Percentiles rank a stretch among this genome's conserved stretches.
These are phyloP conservation scores for Ophion obscuratus DNA, from an alignment of 2,888 invertebrate species.

Conservation along the genomic window DNA sequence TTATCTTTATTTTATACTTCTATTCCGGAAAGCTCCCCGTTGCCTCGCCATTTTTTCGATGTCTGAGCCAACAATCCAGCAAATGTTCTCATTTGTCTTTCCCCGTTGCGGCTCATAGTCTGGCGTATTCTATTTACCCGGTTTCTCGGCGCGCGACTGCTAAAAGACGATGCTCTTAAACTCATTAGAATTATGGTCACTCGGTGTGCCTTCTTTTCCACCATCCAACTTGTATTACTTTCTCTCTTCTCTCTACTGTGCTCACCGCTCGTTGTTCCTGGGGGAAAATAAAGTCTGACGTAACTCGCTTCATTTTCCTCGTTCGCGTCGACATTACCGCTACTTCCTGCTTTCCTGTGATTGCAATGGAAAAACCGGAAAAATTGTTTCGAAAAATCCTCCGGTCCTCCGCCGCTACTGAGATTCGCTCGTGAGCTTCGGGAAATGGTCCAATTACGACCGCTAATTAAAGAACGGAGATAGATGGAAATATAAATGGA, in stretches of 20 bases:
- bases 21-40: constrained; percentile 33
- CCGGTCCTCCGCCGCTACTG: constrained; percentile 8
- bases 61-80: constrained; percentile 17
- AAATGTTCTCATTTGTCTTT: constrained; percentile 37
- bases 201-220: constrained; percentile 33
- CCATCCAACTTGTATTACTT: constrained; percentile 15
- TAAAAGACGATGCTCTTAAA: constrained; percentile 60
- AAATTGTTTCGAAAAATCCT: constrained; percentile 32
- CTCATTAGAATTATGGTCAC: constrained; percentile 64
- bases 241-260: constrained; percentile 45
- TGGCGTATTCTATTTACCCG: constrained; percentile 25
- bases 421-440: constrained; percentile 29
- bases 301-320: constrained; percentile 49
- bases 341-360: constrained; percentile 22
- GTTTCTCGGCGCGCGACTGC: constrained; percentile 51
- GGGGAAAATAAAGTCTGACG: constrained; percentile 57
- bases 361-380: constrained; percentile 46
- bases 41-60: constrained; percentile 5
- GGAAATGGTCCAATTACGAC: constrained; percentile 52
- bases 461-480: constrained; percentile 26
- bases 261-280: constrained; percentile 34
- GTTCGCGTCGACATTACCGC: constrained; percentile 30
- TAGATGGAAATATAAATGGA: constrained; percentile 6
- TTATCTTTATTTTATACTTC: constrained; percentile 45
- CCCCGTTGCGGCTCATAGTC: constrained; percentile 33